Base-by-base conservation (phyloP, 2,888 invertebrate species). In the Hemaris fuciformis region DNA sequence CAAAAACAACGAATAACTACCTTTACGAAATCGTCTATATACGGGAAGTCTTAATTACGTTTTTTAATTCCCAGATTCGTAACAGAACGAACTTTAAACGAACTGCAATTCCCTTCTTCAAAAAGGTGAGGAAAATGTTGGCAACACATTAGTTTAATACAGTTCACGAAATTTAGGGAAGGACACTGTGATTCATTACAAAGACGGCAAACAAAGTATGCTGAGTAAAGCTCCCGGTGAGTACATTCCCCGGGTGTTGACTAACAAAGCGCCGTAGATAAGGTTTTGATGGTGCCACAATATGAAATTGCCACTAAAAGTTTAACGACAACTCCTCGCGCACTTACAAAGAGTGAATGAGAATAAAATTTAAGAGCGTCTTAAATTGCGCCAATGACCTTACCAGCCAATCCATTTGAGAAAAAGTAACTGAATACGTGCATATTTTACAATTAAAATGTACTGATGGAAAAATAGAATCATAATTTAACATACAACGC, bases 241-340 rank as follows among this genome's bases (percentile, higher is more conserved):
- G 64, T 45, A 64, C 59, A 48, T 61, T 57, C 27, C 18, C 38
- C n/a, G 27, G 63, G 57, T 61, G 69, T 68, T 70, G 71, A 72
- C 71, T 71, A 70, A 72, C 73, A 73, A 74, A 73, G 70, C 72
- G 72, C 71, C 69, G 66, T 66, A 76, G 79, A 85, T 84, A 81
- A 82, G 75, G 66, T 74, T 78, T 78, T 76, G 74, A 74, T 74
- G 70, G 68, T 69, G 70, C 68, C 72, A 70, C 70, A 71, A 75
- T 69, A 69, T 69, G 72, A 79, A 81, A 84, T 78, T 74, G 78
- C 76, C 75, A 80, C 76, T 85, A 81, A 84, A 84, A 81, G 61
- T 83, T 86, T 85, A 76, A 84, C 80, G 82, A 78, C 75, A 64
- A 70, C 70, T 72, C 67, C 66, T 66, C 69, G 72, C 73, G 75